phyloP scores from a whole-genome alignment of 2,888 invertebrate species.

The Sarcophaga variegata region DNA sequence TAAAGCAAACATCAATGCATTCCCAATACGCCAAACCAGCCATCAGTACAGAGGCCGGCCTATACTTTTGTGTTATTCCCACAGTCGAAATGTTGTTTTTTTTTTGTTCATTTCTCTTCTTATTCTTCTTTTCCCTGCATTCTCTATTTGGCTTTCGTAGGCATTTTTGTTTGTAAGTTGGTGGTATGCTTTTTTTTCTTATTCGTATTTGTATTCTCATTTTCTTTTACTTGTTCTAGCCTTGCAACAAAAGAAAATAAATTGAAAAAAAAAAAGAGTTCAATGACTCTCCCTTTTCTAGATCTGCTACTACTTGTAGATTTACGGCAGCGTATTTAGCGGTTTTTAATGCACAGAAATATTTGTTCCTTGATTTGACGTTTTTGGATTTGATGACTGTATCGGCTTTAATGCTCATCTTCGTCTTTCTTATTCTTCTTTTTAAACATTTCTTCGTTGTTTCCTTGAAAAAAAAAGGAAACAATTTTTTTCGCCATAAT shows the following conservation, averaged over 20 bases:
- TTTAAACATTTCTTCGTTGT: no score
- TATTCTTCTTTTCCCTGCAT: not conserved
- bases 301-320: conserved; percentile 3
- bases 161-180: conserved; percentile 36
- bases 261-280: conserved; percentile 57
- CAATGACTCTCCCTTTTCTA: conserved; percentile 63
- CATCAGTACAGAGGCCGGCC: not conserved
- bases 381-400: not conserved
- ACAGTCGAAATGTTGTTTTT: conserved; percentile 46
- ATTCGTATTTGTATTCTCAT: not conserved
- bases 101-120: not conserved
- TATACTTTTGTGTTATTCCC: conserved; percentile 47
- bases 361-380: not conserved
- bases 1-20: conserved; percentile 32
- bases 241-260: conserved; percentile 34
- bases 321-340: not conserved
- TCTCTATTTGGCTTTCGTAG: conserved; percentile 34
- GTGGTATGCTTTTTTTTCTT: conserved; percentile 28
- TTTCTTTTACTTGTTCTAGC: conserved; percentile 33
- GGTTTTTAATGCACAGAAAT: not conserved
- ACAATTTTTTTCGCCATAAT: no score
- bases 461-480: no score
- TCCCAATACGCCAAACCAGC: conserved; percentile 30
- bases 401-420: no score
- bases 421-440: no score